These are phyloP conservation scores for Drosophila nebulosa DNA, from an alignment of 1,140 invertebrate species.

Conservation along the genomic window DNA sequence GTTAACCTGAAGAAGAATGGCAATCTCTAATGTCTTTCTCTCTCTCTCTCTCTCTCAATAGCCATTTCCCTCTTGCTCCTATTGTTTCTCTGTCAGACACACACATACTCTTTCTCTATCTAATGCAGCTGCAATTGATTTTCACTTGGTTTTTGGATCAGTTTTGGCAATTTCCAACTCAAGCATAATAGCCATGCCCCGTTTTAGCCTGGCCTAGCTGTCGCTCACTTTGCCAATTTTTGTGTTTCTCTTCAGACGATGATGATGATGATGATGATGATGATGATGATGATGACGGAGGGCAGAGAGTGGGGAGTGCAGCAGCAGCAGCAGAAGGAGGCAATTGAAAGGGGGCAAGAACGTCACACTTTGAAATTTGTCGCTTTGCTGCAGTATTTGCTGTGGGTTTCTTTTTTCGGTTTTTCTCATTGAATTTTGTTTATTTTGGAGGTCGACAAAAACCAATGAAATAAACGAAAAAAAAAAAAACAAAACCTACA, in stretches of 20 bases:
- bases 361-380: slow-evolving; percentile 78
- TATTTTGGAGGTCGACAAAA: slow-evolving; percentile 57
- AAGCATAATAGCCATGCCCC: slow-evolving; percentile 48
- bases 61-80: neutral
- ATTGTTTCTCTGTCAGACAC: neutral
- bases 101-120: neutral
- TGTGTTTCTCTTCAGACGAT: slow-evolving; percentile 55
- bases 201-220: slow-evolving; percentile 39
- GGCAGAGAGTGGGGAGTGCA: slow-evolving; percentile 1
- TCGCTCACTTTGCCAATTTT: slow-evolving; percentile 59
- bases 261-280: slow-evolving; percentile 1
- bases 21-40: slow-evolving; percentile 19
- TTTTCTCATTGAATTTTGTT: slow-evolving; percentile 60
- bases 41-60: neutral
- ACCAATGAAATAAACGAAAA: neutral
- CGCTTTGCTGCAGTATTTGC: slow-evolving; percentile 51
- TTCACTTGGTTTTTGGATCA: slow-evolving; percentile 56
- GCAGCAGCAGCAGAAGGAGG: neutral
- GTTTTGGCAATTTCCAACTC: slow-evolving; percentile 40
- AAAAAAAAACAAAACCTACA: slow-evolving; percentile 16
- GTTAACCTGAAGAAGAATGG: slow-evolving; percentile 65
- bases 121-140: slow-evolving; percentile 60
- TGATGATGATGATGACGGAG: slow-evolving; percentile 19
- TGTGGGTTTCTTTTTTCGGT: slow-evolving; percentile 43
- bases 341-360: neutral